phyloP scores from a whole-genome alignment of 2,113 vertebrate species.

The Leucoraja erinaceus region DNA sequence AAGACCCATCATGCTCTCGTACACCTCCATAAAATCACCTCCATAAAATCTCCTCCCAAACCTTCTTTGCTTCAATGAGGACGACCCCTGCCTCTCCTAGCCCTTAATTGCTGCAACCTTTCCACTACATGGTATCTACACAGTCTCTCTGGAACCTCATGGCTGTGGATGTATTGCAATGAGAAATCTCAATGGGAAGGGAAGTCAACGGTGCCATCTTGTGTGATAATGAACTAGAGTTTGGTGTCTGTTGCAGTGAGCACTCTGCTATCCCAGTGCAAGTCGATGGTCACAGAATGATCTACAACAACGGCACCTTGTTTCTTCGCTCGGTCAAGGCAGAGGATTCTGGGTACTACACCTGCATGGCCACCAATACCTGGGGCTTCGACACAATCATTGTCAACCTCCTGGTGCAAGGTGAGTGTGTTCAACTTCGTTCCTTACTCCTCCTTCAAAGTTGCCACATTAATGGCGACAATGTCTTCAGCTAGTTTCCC shows the following conservation, averaged over 20 bases:
- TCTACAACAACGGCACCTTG: conserved; percentile 83
- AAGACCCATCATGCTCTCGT: too few relatives aligned
- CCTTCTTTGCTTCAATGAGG: neutral
- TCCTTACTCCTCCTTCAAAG: neutral
- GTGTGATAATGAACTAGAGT: neutral
- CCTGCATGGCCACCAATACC: conserved; percentile 93
- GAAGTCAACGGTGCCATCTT: neutral
- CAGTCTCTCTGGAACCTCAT: too few relatives aligned
- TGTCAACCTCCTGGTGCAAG: conserved; percentile 92
- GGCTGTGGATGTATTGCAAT: too few relatives aligned
- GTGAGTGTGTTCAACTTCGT: conserved; percentile 52
- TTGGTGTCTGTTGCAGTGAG: conserved; percentile 62
- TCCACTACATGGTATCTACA: too few relatives aligned
- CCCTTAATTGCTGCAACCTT: too few relatives aligned
- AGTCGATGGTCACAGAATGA: conserved; percentile 81
- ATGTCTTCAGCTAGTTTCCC: neutral
- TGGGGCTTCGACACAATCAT: conserved; percentile 96
- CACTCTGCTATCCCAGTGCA: conserved; percentile 83
- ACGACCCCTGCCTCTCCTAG: too few relatives aligned
- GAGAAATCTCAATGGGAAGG: neutral
- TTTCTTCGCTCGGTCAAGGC: conserved; percentile 88
- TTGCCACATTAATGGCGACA: neutral
- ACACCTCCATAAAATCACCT: too few relatives aligned
- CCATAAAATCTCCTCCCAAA: neutral
- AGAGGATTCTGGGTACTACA: conserved; percentile 93